A percentile compares a stretch with the other conserved stretches of the same genome.
Conservation (phyloP, 2,888 invertebrate species). For the Calameuta filiformis region DNA sequence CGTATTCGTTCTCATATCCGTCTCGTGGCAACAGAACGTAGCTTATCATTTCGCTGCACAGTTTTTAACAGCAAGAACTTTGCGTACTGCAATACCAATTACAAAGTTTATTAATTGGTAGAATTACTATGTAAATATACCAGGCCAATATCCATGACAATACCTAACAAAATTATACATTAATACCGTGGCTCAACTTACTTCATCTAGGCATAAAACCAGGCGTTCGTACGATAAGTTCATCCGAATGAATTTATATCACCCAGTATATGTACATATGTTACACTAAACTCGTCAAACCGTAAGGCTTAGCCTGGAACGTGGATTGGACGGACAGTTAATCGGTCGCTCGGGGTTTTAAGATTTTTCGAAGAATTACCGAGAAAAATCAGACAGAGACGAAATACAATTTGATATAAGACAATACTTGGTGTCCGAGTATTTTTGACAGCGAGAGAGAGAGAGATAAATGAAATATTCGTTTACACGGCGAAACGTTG, state of each 20-base stretch:
- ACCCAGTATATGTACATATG: no score
- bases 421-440: not conserved
- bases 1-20: not conserved
- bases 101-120: no score
- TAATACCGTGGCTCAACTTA: not conserved
- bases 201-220: not conserved
- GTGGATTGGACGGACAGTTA: not conserved
- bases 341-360: not conserved
- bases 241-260: not conserved
- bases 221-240: not conserved
- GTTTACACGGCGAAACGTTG: not conserved
- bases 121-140: no score
- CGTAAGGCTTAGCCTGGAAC: no score
- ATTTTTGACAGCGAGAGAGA: not conserved
- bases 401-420: not conserved
- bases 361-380: not conserved
- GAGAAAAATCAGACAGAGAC: not conserved
- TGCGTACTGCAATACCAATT: no score
- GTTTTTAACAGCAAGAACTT: no score
- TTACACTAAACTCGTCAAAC: no score
- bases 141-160: not conserved
- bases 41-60: not conserved
- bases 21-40: not conserved
- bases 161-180: not conserved
- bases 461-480: not conserved